phyloP scores from a whole-genome alignment of 1,140 invertebrate species.

The Drosophila rhopaloa region DNA sequence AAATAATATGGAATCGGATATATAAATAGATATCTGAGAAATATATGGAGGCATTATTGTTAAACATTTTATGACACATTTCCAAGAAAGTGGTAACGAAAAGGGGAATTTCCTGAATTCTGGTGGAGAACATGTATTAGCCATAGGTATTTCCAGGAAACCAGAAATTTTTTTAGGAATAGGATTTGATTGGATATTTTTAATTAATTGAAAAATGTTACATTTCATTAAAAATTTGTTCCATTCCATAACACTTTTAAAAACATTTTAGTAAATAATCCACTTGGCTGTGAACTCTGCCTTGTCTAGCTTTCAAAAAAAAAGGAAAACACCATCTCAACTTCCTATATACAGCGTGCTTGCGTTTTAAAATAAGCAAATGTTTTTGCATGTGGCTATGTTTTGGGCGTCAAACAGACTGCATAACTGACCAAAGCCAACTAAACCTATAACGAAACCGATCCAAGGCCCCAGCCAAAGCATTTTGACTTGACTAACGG shows the following conservation, averaged over 20 bases:
- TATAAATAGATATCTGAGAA: conserved; percentile 22
- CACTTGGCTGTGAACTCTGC: too few relatives aligned
- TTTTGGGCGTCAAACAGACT: conserved; percentile 16
- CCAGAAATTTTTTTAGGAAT: too few relatives aligned
- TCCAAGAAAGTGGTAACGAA: neutral
- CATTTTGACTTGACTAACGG: conserved; percentile 47
- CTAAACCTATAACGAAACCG: conserved; percentile 14
- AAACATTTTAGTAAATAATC: too few relatives aligned
- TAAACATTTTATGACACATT: conserved; percentile 12
- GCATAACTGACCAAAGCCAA: conserved; percentile 25
- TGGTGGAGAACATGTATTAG: too few relatives aligned
- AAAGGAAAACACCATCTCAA: neutral
- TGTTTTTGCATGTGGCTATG: neutral
- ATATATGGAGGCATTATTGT: conserved; percentile 4
- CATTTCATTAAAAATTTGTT: too few relatives aligned
- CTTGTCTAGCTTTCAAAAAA: too few relatives aligned
- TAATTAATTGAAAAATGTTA: too few relatives aligned
- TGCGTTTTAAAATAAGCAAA: conserved; percentile 10
- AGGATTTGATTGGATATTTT: too few relatives aligned
- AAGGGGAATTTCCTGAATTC: too few relatives aligned
- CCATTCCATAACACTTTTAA: too few relatives aligned
- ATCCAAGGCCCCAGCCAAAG: conserved; percentile 20
- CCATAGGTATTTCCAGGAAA: too few relatives aligned
- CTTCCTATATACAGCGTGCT: neutral
- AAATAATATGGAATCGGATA: conserved; percentile 2